Evolutionary conservation across 92 coral and sea anemone genomes (phyloP).

Genomic region (Metridium senile): DNA sequence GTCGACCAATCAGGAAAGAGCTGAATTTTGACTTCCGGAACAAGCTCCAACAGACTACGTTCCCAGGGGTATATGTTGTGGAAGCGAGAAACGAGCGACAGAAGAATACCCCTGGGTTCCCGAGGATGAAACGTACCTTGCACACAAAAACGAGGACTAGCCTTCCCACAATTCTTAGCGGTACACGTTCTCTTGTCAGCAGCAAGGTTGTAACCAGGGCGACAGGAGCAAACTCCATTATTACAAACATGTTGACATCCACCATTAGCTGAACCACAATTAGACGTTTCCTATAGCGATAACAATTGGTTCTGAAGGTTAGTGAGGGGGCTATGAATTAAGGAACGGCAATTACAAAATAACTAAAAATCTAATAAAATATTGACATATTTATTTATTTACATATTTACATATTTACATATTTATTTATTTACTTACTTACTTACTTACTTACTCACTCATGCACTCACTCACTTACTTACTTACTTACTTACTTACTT

Average conservation of each 20-base stretch:
- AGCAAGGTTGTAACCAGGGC: conserved; percentile 76
- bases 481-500: neutral
- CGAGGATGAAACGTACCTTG: too few relatives aligned
- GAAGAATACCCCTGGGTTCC: neutral
- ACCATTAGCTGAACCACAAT: conserved; percentile 84
- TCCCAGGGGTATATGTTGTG: too few relatives aligned
- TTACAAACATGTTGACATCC: conserved; percentile 91
- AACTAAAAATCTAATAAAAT: too few relatives aligned
- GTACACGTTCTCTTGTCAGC: conserved; percentile 69
- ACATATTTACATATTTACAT: too few relatives aligned
- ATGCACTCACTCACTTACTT: neutral
- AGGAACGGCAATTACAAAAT: too few relatives aligned
- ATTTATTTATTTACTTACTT: neutral
- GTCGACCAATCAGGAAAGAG: too few relatives aligned
- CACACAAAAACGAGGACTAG: conserved; percentile 74
- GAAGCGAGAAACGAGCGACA: neutral
- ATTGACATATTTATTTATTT: too few relatives aligned
- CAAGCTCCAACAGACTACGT: too few relatives aligned
- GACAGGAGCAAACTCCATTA: conserved; percentile 87
- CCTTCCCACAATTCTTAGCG: conserved; percentile 86
- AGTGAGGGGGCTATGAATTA: too few relatives aligned
- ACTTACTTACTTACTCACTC: neutral
- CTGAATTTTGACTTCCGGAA: too few relatives aligned
- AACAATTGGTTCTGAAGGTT: neutral
- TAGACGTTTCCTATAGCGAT: conserved; percentile 60